Evolutionary conservation across 1,140 invertebrate species (phyloP).

Genomic region (Papilio dardanus): DNA sequence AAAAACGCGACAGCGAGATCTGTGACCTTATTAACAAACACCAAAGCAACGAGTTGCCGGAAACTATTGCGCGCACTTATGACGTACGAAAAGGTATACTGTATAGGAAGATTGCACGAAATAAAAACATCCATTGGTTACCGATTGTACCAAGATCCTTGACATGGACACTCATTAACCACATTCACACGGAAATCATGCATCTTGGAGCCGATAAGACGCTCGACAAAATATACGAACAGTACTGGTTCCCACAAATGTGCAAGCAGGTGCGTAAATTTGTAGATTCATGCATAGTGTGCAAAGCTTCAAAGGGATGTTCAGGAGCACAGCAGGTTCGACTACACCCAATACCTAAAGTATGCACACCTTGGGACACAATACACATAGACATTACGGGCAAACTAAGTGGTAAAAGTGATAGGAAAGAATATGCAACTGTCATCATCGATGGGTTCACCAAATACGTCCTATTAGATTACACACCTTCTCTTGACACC

Average conservation of each 20-base stretch:
- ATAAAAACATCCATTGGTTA: conserved; percentile 38
- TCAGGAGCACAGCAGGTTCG: conserved; percentile 40
- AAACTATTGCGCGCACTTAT: conserved; percentile 39
- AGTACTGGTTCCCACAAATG: conserved; percentile 48
- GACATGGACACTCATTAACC: conserved; percentile 40
- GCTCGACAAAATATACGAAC: conserved; percentile 41
- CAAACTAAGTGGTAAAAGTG: conserved; percentile 39
- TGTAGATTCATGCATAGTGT: conserved; percentile 42
- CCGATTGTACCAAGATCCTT: conserved; percentile 39
- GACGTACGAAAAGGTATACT: conserved; percentile 40
- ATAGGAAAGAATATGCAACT: conserved; percentile 38
- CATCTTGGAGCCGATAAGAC: background rate
- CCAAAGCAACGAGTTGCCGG: conserved; percentile 27
- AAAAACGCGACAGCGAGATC: conserved; percentile 42
- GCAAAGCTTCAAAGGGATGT: conserved; percentile 42
- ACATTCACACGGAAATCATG: conserved; percentile 38
- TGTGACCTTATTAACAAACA: conserved; percentile 37
- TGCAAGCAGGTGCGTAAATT: conserved; percentile 39
- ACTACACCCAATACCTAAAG: conserved; percentile 39
- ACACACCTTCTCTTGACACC: conserved; percentile 37
- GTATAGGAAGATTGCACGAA: conserved; percentile 37
- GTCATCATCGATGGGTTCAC: conserved; percentile 40
- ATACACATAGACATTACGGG: conserved; percentile 37
- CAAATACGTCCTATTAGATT: conserved; percentile 41
- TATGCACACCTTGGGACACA: conserved; percentile 29